Conservation (phyloP, 2,113 vertebrate species). For the Hippocampus barbouri region DNA sequence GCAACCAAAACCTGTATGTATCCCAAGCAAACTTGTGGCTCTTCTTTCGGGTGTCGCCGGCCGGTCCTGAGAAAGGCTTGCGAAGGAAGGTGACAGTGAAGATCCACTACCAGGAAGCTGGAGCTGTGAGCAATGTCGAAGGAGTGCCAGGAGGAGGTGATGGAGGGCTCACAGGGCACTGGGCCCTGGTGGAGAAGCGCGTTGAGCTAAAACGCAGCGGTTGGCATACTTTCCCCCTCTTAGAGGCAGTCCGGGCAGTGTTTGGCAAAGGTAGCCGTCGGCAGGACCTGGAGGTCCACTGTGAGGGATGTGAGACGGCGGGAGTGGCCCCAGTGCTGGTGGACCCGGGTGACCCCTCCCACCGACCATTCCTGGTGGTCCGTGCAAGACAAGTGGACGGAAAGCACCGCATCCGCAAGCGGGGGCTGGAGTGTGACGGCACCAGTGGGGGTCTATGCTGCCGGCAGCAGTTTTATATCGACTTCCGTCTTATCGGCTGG, state of each 20-base stretch:
- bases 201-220: constrained; percentile 94
- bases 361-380: constrained; percentile 94
- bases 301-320: constrained; percentile 84
- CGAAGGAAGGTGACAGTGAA: constrained; percentile 90
- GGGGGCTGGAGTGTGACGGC: constrained; percentile 96
- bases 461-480: constrained; percentile 98
- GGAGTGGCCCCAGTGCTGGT: constrained; percentile 87
- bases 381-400: constrained; percentile 84
- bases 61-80: constrained; percentile 84
- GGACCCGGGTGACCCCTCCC: constrained; percentile 85
- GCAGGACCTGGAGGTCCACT: constrained; percentile 91
- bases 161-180: constrained; percentile 65
- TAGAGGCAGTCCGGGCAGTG: constrained; percentile 84
- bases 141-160: constrained; percentile 41
- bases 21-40: constrained; percentile 97
- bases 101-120: constrained; percentile 85
- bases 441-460: constrained; percentile 92
- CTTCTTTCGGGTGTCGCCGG: constrained; percentile 89
- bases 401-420: constrained; percentile 95
- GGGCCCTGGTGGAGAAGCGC: constrained; percentile 89
- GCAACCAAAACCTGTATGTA: constrained; percentile 94
- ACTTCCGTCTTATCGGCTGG: constrained; percentile 98
- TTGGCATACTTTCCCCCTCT: constrained; percentile 97
- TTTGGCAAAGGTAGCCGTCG: constrained; percentile 85
- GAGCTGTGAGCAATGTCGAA: constrained; percentile 24